These are phyloP conservation scores for Dryobota labecula DNA, from an alignment of 2,888 invertebrate genomes.

Conservation along the genomic window DNA sequence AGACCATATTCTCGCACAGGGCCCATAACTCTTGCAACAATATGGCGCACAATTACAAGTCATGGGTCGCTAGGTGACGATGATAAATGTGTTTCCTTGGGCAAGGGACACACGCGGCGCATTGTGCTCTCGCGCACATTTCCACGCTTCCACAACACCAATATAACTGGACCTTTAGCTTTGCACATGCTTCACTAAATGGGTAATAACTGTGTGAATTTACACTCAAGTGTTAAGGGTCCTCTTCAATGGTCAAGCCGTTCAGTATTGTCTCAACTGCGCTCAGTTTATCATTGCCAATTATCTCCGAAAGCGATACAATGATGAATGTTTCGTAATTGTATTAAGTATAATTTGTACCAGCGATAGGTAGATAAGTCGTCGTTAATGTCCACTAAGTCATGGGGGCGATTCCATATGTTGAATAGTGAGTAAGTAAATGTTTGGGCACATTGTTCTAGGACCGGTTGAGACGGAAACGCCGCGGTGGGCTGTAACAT, in stretches of 20 bases:
- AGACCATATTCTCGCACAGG: constrained; percentile 76
- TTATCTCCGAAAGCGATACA: constrained; percentile 72
- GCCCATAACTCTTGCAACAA: constrained; percentile 88
- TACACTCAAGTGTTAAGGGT: constrained; percentile 45
- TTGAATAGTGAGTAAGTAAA: constrained; percentile 83
- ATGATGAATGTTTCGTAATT: constrained; percentile 73
- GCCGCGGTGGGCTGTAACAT: constrained; percentile 85
- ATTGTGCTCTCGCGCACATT: constrained; percentile 71
- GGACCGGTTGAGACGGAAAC: constrained; percentile 88
- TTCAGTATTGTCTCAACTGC: constrained; percentile 63
- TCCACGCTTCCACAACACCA: constrained; percentile 66
- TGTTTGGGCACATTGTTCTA: constrained; percentile 88
- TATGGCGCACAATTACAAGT: constrained; percentile 89
- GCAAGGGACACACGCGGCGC: constrained; percentile 79
- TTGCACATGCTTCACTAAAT: constrained; percentile 58
- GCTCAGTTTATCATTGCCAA: constrained; percentile 68
- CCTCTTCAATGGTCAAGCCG: constrained; percentile 55
- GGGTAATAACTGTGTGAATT: constrained; percentile 61
- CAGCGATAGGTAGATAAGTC: constrained; percentile 55
- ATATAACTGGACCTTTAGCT: constrained; percentile 62
- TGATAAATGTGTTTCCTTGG: constrained; percentile 87
- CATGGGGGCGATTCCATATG: constrained; percentile 74
- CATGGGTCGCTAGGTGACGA: constrained; percentile 84
- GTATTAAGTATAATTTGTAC: constrained; percentile 69
- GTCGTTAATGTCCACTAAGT: constrained; percentile 71